phyloP scores from a whole-genome alignment of 2,113 vertebrate species.

The Burhinus oedicnemus region DNA sequence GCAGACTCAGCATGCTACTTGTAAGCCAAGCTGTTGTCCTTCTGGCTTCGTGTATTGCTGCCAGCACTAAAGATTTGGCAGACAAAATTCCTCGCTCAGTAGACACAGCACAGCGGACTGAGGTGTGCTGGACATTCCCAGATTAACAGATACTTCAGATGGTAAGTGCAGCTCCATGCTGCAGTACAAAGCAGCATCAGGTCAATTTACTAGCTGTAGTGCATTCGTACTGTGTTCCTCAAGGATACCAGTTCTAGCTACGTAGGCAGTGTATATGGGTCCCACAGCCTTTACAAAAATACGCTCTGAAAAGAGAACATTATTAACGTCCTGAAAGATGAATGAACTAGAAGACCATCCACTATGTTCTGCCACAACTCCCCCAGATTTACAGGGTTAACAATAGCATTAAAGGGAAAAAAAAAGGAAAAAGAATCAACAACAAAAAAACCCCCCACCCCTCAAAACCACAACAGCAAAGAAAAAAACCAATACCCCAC shows the following conservation, averaged over 20 bases:
- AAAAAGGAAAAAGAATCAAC: not conserved
- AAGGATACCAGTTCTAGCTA: not conserved
- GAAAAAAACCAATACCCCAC: not conserved
- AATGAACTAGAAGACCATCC: not conserved
- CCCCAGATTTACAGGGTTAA: not conserved
- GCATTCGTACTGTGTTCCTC: not conserved
- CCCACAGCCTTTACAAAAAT: not conserved
- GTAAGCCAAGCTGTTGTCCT: constrained; percentile 47
- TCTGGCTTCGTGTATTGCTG: constrained; percentile 12
- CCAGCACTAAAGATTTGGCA: constrained; percentile 3
- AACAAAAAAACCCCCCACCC: not conserved
- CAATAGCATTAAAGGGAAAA: not conserved
- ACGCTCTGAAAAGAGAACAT: not conserved
- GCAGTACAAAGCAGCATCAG: not conserved
- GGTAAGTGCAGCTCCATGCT: not conserved
- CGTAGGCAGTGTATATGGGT: rapidly evolving
- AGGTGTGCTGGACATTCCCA: not conserved
- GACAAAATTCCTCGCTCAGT: not conserved
- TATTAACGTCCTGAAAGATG: not conserved
- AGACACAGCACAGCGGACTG: not conserved
- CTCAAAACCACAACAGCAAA: not conserved
- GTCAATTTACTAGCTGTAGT: not conserved
- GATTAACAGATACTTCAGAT: not conserved
- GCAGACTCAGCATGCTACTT: constrained; percentile 37
- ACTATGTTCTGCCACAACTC: not conserved